phyloP scores from a whole-genome alignment of 2,888 invertebrate species.

The Actias luna region DNA sequence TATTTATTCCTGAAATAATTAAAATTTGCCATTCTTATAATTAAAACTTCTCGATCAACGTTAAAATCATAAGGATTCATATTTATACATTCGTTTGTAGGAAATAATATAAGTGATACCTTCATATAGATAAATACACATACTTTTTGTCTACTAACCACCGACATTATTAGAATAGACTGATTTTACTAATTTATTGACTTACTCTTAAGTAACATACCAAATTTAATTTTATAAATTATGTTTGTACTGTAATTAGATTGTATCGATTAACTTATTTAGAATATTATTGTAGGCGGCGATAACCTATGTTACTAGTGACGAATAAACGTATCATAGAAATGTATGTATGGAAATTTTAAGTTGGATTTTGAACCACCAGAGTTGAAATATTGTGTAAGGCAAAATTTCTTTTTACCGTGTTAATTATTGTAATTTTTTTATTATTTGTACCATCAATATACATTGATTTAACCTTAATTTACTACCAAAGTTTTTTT shows the following conservation, averaged over 20 bases:
- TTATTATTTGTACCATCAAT: background rate
- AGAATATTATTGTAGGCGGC: slow-evolving; percentile 13
- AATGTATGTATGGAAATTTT: background rate
- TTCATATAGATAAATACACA: background rate
- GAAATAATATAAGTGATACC: background rate
- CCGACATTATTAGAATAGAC: slow-evolving; percentile 69
- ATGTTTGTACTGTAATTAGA: slow-evolving; percentile 29
- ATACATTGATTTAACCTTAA: background rate
- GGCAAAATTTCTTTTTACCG: background rate
- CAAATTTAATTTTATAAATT: slow-evolving; percentile 55
- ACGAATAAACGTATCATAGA: background rate
- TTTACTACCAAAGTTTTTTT: background rate
- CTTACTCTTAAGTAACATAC: slow-evolving; percentile 62
- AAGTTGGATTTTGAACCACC: background rate
- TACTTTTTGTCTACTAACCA: slow-evolving; percentile 53
- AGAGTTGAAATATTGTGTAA: background rate
- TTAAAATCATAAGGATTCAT: background rate
- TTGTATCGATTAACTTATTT: slow-evolving; percentile 26
- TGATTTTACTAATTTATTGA: slow-evolving; percentile 68
- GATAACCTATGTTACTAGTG: no score
- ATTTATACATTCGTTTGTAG: background rate
- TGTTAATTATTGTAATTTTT: background rate
- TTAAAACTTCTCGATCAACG: background rate
- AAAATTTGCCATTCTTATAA: background rate
- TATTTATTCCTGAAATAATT: background rate